phyloP scores from a whole-genome alignment of 1,140 invertebrate species.

The Drosophila oshimai region DNA sequence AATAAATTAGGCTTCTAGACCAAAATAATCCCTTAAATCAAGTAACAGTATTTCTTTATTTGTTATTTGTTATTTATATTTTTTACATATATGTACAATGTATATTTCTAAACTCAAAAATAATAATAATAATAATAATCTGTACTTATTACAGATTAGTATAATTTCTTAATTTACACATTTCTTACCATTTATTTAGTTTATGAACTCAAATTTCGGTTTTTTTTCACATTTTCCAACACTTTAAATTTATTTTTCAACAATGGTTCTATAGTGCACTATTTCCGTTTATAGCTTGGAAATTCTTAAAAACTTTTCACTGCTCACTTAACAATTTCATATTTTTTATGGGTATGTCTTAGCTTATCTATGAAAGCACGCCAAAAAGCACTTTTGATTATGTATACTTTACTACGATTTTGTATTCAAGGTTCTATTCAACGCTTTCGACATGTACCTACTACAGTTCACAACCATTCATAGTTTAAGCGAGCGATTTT shows the following conservation, averaged over 20 bases:
- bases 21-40: too few relatives aligned
- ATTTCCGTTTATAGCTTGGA: neutral
- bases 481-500: conserved; percentile 80
- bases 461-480: conserved; percentile 75
- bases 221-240: conserved; percentile 24
- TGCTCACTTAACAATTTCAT: conserved; percentile 7
- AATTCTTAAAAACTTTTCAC: conserved; percentile 2
- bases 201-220: neutral
- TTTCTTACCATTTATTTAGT: conserved; percentile 11
- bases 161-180: too few relatives aligned
- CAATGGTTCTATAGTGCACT: conserved; percentile 2
- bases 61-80: too few relatives aligned
- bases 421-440: neutral
- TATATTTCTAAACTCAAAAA: too few relatives aligned
- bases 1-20: too few relatives aligned
- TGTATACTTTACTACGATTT: neutral
- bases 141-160: too few relatives aligned
- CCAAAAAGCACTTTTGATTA: conserved; percentile 7
- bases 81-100: too few relatives aligned
- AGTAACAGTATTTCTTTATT: too few relatives aligned
- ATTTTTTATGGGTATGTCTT: neutral
- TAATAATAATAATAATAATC: too few relatives aligned
- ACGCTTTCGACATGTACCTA: neutral
- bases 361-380: neutral
- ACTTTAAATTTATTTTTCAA: neutral